phyloP scores from a whole-genome alignment of 2,888 invertebrate species.

The Exocentrus adspersus region DNA sequence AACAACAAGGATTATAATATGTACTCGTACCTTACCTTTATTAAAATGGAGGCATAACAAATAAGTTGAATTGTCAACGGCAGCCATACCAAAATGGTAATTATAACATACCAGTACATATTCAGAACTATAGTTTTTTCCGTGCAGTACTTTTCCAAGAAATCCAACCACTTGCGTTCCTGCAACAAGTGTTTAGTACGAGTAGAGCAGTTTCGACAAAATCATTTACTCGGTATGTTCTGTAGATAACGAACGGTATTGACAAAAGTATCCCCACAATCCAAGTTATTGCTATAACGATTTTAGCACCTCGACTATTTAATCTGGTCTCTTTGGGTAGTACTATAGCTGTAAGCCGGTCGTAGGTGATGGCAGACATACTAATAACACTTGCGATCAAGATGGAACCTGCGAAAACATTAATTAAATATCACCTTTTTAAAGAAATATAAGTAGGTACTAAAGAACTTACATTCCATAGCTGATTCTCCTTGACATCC shows the following conservation, averaged over 20 bases:
- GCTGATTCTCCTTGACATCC: slow-evolving; percentile 84
- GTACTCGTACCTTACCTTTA: slow-evolving; percentile 65
- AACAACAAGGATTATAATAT: background rate
- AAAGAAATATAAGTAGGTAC: too few relatives aligned
- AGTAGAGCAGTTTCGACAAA: background rate
- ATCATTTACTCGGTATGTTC: slow-evolving; percentile 69
- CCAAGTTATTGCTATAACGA: slow-evolving; percentile 76
- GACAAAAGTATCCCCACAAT: slow-evolving; percentile 71
- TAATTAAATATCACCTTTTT: background rate
- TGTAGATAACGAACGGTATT: slow-evolving; percentile 72
- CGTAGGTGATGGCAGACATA: slow-evolving; percentile 82
- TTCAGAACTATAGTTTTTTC: slow-evolving; percentile 73
- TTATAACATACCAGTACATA: slow-evolving; percentile 82
- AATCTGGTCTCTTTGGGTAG: slow-evolving; percentile 77
- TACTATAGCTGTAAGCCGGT: slow-evolving; percentile 83
- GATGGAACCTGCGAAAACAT: slow-evolving; percentile 68
- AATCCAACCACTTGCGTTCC: slow-evolving; percentile 80
- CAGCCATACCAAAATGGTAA: slow-evolving; percentile 80
- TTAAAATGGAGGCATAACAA: slow-evolving; percentile 78
- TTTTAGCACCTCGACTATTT: slow-evolving; percentile 71
- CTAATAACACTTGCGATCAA: slow-evolving; percentile 82
- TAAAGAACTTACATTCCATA: slow-evolving; percentile 70
- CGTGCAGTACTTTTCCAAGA: slow-evolving; percentile 79
- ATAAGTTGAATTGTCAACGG: slow-evolving; percentile 79
- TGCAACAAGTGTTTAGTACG: slow-evolving; percentile 51